These are phyloP conservation scores for Sus scrofa DNA, from an alignment of 2,113 vertebrate species.

Conservation along the genomic window T2T-Sscrofa CM000820.6:92980001-92980500, in stretches of 20 bases:
- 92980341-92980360: not conserved
- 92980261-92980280: not conserved
- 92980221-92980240: slow-evolving; percentile 39
- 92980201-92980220: not conserved
- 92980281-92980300: not conserved
- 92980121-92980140: not conserved
- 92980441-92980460: slow-evolving; percentile 15
- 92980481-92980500: not conserved
- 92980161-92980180: not conserved
- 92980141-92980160: not conserved
- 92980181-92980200: slow-evolving; percentile 9
- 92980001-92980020: too few species aligned
- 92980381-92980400: not conserved
- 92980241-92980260: not conserved
- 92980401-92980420: not conserved
- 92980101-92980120: slow-evolving; percentile 30
- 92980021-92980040: not conserved
- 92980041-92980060: not conserved
- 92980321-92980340: not conserved
- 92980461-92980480: not conserved
- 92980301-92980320: not conserved
- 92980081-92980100: slow-evolving; percentile 54
- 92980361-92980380: not conserved
- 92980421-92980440: slow-evolving; percentile 15
- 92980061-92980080: slow-evolving; percentile 16